Conservation (phyloP, 2,888 invertebrate species). For the Cerceris ruficornis region DNA sequence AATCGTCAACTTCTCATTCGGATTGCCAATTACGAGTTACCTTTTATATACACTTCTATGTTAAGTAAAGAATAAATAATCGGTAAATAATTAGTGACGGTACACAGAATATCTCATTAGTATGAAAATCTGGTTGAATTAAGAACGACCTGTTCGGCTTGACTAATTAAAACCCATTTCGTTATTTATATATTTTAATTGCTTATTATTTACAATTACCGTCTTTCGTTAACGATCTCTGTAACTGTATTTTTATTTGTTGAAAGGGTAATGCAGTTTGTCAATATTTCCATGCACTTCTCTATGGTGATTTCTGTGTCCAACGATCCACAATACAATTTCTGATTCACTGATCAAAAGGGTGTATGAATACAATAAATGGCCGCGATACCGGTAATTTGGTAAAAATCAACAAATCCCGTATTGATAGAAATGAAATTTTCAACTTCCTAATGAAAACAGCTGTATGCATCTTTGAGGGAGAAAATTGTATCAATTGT, state of each 20-base stretch:
- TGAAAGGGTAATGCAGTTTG: background rate
- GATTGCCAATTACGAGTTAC: background rate
- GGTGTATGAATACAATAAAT: background rate
- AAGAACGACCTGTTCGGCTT: background rate
- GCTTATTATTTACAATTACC: constrained; percentile 30
- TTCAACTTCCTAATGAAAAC: constrained; percentile 12
- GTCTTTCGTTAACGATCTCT: constrained; percentile 15
- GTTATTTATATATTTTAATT: constrained; percentile 26
- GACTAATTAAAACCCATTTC: constrained; percentile 17
- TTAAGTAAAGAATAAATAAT: constrained; percentile 24
- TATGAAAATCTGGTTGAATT: constrained; percentile 27
- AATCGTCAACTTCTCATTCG: no score
- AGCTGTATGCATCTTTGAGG: background rate
- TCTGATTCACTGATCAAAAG: background rate
- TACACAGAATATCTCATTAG: constrained; percentile 16
- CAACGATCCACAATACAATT: background rate
- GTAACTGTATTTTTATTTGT: background rate
- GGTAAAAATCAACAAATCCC: constrained; percentile 13
- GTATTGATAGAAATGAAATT: constrained; percentile 2
- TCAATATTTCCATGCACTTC: background rate
- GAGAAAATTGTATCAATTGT: constrained; percentile 16
- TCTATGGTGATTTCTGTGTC: background rate
- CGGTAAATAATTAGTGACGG: constrained; percentile 19
- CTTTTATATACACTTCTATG: background rate
- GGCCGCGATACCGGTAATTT: background rate